phyloP scores from a whole-genome alignment of 92 coral and sea anemone species.

The Parazoanthus darwini region DNA sequence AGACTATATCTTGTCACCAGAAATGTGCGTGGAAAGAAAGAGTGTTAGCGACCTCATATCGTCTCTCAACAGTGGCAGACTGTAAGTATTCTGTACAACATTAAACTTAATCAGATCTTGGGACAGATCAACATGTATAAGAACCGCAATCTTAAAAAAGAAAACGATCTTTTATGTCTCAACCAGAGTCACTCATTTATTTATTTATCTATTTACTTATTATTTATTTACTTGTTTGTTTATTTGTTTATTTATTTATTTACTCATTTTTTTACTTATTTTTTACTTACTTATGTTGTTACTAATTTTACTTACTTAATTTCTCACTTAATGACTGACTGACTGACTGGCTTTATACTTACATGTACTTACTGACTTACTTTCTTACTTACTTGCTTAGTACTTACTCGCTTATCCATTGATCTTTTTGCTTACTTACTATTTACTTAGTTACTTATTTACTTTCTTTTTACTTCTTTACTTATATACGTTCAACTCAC shows the following conservation, averaged over 20 bases:
- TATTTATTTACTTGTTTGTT: too few species aligned
- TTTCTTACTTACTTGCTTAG: neutral
- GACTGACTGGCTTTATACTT: neutral
- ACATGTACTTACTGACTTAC: neutral
- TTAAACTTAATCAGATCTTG: neutral
- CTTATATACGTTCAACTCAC: neutral
- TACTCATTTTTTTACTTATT: too few species aligned
- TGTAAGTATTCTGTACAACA: conserved; percentile 66
- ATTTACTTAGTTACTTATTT: too few species aligned
- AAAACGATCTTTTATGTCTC: too few species aligned
- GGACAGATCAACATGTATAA: neutral
- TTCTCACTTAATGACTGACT: too few species aligned
- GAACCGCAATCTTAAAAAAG: too few species aligned
- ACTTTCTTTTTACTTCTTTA: too few species aligned
- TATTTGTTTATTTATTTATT: too few species aligned
- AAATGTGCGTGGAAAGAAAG: conserved; percentile 97
- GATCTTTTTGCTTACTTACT: neutral
- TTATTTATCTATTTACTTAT: too few species aligned
- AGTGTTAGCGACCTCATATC: conserved; percentile 90
- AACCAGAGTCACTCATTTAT: too few species aligned
- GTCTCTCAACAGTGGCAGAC: conserved; percentile 90
- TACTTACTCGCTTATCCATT: neutral
- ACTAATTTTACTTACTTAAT: too few species aligned
- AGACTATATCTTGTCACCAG: conserved; percentile 90
- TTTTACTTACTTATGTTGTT: too few species aligned